Percentiles rank a stretch among this genome's conserved stretches.
phyloP scores from a whole-genome alignment of 2,888 invertebrate genomes.

The Podabrus alpinus region DNA sequence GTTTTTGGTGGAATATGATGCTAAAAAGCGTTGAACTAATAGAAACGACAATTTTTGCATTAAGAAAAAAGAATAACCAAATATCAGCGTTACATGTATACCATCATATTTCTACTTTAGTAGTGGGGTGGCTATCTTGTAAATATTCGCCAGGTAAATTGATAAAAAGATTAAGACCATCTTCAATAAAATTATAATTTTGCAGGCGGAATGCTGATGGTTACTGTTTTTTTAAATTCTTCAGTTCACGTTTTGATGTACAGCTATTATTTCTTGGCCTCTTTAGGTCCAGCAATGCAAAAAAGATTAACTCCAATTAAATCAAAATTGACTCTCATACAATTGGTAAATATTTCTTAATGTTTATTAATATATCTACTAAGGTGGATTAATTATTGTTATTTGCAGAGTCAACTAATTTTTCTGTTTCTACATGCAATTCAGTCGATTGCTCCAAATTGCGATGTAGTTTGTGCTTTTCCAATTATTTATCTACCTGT shows the following conservation, averaged over 20 bases:
- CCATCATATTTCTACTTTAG: slow-evolving; percentile 66
- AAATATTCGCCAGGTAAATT: not conserved
- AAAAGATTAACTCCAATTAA: slow-evolving; percentile 64
- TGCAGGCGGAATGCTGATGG: slow-evolving; percentile 69
- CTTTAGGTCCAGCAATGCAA: slow-evolving; percentile 64
- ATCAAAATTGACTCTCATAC: slow-evolving; percentile 60
- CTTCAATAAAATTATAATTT: not conserved
- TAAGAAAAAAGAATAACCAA: slow-evolving; percentile 70
- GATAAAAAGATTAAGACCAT: not conserved
- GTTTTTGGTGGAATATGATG: slow-evolving; percentile 63
- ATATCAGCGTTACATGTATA: slow-evolving; percentile 71
- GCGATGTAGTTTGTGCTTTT: not conserved
- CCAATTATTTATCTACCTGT: not conserved
- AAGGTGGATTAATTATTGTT: not conserved
- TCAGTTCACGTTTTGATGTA: slow-evolving; percentile 77
- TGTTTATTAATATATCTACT: too few relatives aligned
- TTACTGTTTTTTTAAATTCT: slow-evolving; percentile 69
- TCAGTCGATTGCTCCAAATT: slow-evolving; percentile 2
- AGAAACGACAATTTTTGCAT: slow-evolving; percentile 70
- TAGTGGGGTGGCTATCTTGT: not conserved
- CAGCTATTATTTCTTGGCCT: slow-evolving; percentile 70
- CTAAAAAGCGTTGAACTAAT: slow-evolving; percentile 68
- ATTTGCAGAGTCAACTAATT: slow-evolving; percentile 3
- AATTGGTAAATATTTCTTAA: slow-evolving; percentile 61
- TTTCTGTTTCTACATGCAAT: not conserved